Evolutionary conservation across 2,888 invertebrate species (phyloP), one percentile per base, ranked within the genome.

Genomic region (Amiota communis): DNA sequence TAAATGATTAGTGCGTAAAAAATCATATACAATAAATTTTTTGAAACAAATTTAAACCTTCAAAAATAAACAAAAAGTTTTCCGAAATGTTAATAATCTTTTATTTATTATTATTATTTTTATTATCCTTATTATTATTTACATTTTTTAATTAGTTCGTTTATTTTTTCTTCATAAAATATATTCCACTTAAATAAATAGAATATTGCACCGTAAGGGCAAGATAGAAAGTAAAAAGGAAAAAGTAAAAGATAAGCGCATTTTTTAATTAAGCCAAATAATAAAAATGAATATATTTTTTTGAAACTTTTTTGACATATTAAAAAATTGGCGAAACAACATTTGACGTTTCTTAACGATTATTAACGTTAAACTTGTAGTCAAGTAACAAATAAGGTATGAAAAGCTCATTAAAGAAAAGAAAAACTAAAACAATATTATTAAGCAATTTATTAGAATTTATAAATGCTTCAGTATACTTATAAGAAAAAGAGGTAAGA

Each of bases 221-320:
- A 75, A 70, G 72, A 72, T 75, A n/a, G 15, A 78, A 76, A 74
- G 59, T 72, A 73, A 74, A 79, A 79, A 76, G 77, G 64, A 61
- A 49, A 68, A 8, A 17, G 53, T 68, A 68, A 51, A 68, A 53
- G 53, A 68, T 68, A 68, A 68, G 67, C 67, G 67, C 78, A 79
- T 79, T 81, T 85, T 87, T 86, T 80, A 80, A 83, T 85, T 84
- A 84, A 84, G 86, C 83, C 82, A 83, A 83, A 79, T 80, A 84
- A 81, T 81, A 80, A 76, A 83, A 80, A 84, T 81, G 78, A 84
- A 84, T 80, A 86, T 86, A 85, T 87, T 85, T 87, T 88, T 88
- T 86, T 84, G 86, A 87, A 87, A 87, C 83, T 85, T 88, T 87
- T 88, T 88, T 85, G 79, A 84, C 78, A 80, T 72, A 78, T 79